Evolutionary conservation across 2,888 invertebrate species (phyloP), one percentile per base, ranked within the genome.

Genomic region (Eupithecia centaureata): DNA sequence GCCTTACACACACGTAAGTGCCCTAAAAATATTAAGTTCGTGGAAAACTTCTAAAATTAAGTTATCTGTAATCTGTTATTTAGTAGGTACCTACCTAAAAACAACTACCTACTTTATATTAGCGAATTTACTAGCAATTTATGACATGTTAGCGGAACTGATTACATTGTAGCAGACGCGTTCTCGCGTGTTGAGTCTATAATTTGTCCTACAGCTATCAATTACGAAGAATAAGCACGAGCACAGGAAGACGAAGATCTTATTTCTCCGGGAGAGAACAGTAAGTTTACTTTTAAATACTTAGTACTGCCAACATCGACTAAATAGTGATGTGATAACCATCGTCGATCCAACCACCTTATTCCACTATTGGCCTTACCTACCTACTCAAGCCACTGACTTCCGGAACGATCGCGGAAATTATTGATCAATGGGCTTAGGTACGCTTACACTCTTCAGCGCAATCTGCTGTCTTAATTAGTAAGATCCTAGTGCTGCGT

Each of bases 121-220:
- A 61, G 61, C 47, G 61, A 66, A 47, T 61, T 66, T 27, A 61
- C 72, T 7, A 76, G 30, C 15, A 67, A 71, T 15, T 72, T 76
- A 30, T 62, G 61, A 38, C 67, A 71, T 38, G 32, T 72, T 0
- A 15, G 27, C 12, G 74, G 74, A 22, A 10, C 38, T 0, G 33
- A 67, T n/a, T 76, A 76, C 33, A 27, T 47, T 8, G 71, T 69
- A 1, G 72, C 72, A 0, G 76, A 73, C 65, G 62, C 73, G 22
- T 51, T 74, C 22, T 68, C 67, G 10, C 63, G 72, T 4, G 54
- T 74, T 7, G 73, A 72, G 52, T 57, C 67, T n/a, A 67, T 75
- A 61, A 5, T 51, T 5, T 70, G 70, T n/a, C 71, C 73, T 1
- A 63, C 71, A 1, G 3, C 28, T 0, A 38, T 73, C 1, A 67